These are phyloP conservation scores for Cynoglossus semilaevis DNA, from an alignment of 2,113 vertebrate genomes.

Conservation along the genomic window DNA sequence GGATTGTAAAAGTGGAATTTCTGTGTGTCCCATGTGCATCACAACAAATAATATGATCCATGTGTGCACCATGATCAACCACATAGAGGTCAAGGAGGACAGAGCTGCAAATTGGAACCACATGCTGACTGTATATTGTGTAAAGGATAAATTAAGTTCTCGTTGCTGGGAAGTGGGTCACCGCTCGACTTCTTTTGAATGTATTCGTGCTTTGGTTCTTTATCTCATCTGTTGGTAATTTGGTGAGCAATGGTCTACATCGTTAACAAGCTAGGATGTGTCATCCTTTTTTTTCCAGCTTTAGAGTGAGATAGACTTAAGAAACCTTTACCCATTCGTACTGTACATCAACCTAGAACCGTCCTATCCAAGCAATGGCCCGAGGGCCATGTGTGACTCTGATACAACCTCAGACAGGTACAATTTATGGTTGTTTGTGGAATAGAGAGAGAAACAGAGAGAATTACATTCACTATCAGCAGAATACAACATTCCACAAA, in stretches of 20 bases:
- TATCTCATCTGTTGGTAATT: neutral
- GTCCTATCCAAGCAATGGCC: too few relatives aligned
- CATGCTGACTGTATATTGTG: slow-evolving; percentile 47
- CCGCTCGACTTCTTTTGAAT: neutral
- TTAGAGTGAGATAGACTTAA: too few relatives aligned
- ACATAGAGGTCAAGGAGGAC: slow-evolving; percentile 40
- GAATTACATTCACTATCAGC: too few relatives aligned
- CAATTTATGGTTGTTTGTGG: too few relatives aligned
- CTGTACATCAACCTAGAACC: too few relatives aligned
- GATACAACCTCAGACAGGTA: too few relatives aligned
- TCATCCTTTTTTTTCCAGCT: too few relatives aligned
- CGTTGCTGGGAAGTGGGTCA: neutral
- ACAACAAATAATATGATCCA: slow-evolving; percentile 62
- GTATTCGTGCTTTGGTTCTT: neutral
- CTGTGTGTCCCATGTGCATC: slow-evolving; percentile 7
- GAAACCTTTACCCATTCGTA: too few relatives aligned
- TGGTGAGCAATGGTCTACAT: neutral
- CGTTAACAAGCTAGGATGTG: too few relatives aligned
- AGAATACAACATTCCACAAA: too few relatives aligned
- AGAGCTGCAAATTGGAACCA: slow-evolving; percentile 66
- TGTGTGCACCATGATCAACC: slow-evolving; percentile 55
- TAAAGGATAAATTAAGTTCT: slow-evolving; percentile 6
- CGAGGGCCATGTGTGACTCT: too few relatives aligned
- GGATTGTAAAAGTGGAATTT: slow-evolving; percentile 30
- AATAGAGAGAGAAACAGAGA: too few relatives aligned